These are phyloP conservation scores for Girardinichthys multiradiatus DNA, from an alignment of 2,113 vertebrate genomes.

Conservation along the genomic window DNA sequence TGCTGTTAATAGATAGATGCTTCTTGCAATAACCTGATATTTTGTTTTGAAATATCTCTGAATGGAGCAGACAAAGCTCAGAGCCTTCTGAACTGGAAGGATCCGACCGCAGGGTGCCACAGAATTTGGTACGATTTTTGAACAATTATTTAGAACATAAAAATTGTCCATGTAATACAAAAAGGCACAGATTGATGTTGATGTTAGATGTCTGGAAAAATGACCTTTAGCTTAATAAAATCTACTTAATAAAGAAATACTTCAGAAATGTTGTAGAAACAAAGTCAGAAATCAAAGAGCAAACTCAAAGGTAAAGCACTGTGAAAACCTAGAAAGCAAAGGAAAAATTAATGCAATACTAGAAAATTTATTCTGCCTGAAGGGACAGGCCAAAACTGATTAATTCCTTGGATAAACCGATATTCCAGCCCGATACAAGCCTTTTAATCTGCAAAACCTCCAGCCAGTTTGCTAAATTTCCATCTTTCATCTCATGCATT, in stretches of 20 bases:
- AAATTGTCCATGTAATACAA: not conserved
- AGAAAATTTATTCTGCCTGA: not conserved
- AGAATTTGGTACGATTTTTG: not conserved
- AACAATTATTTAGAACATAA: not conserved
- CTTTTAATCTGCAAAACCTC: no score
- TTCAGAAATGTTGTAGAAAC: no score
- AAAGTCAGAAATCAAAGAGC: not conserved
- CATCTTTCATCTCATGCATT: no score
- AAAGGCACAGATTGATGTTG: not conserved
- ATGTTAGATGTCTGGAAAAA: not conserved
- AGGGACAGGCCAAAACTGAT: no score
- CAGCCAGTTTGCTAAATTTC: no score
- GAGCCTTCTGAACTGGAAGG: not conserved
- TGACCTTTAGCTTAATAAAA: not conserved
- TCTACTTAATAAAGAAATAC: no score
- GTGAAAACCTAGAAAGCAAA: not conserved
- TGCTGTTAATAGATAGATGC: not conserved
- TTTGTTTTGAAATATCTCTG: not conserved
- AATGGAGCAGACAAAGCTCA: not conserved
- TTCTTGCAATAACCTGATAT: not conserved
- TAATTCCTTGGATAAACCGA: no score
- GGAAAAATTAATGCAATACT: not conserved
- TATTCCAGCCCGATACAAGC: no score
- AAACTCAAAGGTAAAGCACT: not conserved
- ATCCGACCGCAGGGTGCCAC: not conserved